A percentile compares a stretch with the other conserved stretches of the same genome.
These are phyloP conservation scores for Buceros bicornis DNA, from an alignment of 2,797 vertebrate species.

Conservation along the genomic window DNA sequence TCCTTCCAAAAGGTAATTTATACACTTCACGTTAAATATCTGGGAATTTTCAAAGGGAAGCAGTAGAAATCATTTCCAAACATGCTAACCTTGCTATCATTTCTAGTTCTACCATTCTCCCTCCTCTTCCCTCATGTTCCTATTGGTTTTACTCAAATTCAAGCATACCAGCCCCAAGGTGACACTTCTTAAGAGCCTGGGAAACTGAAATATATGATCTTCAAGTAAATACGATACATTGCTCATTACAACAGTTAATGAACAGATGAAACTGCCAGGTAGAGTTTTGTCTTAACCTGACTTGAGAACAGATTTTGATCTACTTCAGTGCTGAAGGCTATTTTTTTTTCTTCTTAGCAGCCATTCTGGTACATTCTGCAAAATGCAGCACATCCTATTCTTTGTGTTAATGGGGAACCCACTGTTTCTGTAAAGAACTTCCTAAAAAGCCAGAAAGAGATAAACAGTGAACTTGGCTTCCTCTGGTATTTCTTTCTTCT, in stretches of 20 bases:
- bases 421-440: not conserved
- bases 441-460: conserved; percentile 3
- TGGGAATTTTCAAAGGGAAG: conserved; percentile 49
- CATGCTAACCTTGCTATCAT: conserved; percentile 36
- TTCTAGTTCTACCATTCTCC: not conserved
- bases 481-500: not conserved
- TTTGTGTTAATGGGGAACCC: not conserved
- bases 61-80: conserved; percentile 51
- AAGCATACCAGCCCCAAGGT: conserved; percentile 13
- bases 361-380: not conserved
- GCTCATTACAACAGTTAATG: conserved; percentile 27
- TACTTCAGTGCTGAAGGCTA: conserved; percentile 1
- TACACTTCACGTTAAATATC: conserved; percentile 42
- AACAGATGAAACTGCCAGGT: conserved; percentile 1
- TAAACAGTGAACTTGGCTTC: conserved; percentile 17
- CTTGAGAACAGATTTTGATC: conserved; percentile 49
- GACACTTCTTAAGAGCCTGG: not conserved
- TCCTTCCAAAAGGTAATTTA: conserved; percentile 56
- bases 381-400: not conserved
- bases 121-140: not conserved
- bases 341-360: not conserved
- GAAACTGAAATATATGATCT: conserved; percentile 11
- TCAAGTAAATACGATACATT: conserved; percentile 35
- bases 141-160: conserved; percentile 17
- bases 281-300: conserved; percentile 4